phyloP scores from a whole-genome alignment of 1,140 invertebrate species.

The Acromyrmex heyeri region DNA sequence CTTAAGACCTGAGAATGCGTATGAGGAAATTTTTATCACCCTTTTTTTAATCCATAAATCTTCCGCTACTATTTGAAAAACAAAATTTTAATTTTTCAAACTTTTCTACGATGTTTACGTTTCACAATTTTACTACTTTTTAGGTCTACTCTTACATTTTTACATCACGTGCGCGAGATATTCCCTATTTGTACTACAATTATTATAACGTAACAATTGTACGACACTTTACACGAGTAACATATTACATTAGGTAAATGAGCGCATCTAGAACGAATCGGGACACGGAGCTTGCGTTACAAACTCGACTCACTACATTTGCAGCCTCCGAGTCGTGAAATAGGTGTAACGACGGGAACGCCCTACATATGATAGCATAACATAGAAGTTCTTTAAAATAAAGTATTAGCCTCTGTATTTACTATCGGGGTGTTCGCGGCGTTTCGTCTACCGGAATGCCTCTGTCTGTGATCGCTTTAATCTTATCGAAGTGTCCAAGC shows the following conservation, averaged over 20 bases:
- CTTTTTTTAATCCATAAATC: neutral
- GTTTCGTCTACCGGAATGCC: slow-evolving; percentile 74
- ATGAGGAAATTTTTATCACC: slow-evolving; percentile 55
- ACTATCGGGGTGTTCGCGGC: slow-evolving; percentile 71
- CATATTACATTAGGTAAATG: slow-evolving; percentile 66
- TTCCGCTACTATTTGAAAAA: neutral
- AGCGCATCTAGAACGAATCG: slow-evolving; percentile 58
- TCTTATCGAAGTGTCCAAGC: slow-evolving; percentile 81
- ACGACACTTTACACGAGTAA: slow-evolving; percentile 58
- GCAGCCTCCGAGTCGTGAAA: slow-evolving; percentile 75
- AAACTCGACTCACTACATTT: slow-evolving; percentile 77
- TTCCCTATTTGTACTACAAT: slow-evolving; percentile 67
- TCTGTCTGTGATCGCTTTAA: slow-evolving; percentile 84
- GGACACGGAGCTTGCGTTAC: slow-evolving; percentile 76
- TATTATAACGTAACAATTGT: slow-evolving; percentile 63
- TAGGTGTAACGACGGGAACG: slow-evolving; percentile 65
- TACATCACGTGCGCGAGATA: slow-evolving; percentile 54
- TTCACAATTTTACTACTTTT: slow-evolving; percentile 59
- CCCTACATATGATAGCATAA: slow-evolving; percentile 65
- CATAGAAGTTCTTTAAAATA: slow-evolving; percentile 66
- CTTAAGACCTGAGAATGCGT: slow-evolving; percentile 62
- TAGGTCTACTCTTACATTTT: slow-evolving; percentile 67
- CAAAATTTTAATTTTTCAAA: slow-evolving; percentile 23
- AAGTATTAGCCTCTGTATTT: slow-evolving; percentile 78
- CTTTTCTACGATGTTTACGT: slow-evolving; percentile 65